Evolutionary conservation across 2,797 vertebrate species (phyloP).

Genomic region (Danio kyathit): DNA sequence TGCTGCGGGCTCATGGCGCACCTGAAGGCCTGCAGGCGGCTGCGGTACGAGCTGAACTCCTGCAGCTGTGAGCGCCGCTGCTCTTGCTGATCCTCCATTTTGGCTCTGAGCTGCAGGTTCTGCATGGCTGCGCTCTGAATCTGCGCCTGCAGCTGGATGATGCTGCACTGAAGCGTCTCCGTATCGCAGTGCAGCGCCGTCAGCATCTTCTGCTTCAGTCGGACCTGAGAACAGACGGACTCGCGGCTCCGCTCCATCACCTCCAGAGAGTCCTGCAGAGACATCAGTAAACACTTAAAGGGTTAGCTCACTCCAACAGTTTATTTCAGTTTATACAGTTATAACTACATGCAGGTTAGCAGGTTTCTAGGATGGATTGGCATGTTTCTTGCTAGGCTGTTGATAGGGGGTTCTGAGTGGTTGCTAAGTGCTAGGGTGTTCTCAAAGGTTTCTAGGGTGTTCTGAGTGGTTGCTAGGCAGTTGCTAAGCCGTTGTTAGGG

Average conservation of each 20-base stretch:
- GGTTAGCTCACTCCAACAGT: too few species aligned
- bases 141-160: slow-evolving; percentile 38
- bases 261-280: slow-evolving; percentile 64
- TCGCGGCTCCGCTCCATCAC: slow-evolving; percentile 53
- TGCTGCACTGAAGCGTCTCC: slow-evolving; percentile 58
- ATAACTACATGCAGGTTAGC: too few species aligned
- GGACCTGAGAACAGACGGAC: slow-evolving; percentile 58
- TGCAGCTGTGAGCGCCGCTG: neutral
- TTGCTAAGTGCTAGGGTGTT: too few species aligned
- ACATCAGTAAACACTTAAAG: too few species aligned
- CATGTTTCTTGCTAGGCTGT: too few species aligned
- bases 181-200: slow-evolving; percentile 61
- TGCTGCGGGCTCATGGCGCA: slow-evolving; percentile 45
- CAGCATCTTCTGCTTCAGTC: slow-evolving; percentile 57
- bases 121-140: slow-evolving; percentile 55
- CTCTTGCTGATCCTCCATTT: slow-evolving; percentile 64
- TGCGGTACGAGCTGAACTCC: slow-evolving; percentile 63
- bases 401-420: too few species aligned
- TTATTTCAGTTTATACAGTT: too few species aligned
- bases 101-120: slow-evolving; percentile 60
- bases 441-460: too few species aligned
- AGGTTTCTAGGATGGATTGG: too few species aligned
- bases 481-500: too few species aligned
- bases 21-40: slow-evolving; percentile 71
- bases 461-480: too few species aligned